A percentile compares a stretch with the other conserved stretches of the same genome.
Conservation (phyloP, 2,888 invertebrate species). For the Metallyticus violacea region DNA sequence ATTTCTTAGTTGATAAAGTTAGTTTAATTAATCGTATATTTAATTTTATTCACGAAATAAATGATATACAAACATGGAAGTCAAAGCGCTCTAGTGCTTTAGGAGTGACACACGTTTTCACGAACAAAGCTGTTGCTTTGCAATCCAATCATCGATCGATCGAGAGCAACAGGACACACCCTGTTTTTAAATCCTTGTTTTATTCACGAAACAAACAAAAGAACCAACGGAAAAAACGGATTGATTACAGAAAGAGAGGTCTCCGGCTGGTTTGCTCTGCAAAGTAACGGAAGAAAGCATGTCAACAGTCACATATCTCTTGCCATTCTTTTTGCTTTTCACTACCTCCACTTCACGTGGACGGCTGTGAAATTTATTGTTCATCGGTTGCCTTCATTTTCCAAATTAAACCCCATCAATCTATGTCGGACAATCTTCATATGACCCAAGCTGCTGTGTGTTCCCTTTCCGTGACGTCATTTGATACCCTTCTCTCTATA, state of each 20-base stretch:
- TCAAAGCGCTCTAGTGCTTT: no score
- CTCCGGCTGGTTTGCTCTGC: background rate
- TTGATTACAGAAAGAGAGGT: background rate
- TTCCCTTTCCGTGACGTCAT: no score
- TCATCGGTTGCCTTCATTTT: constrained; percentile 31
- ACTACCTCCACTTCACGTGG: background rate
- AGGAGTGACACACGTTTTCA: background rate
- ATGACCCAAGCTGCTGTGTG: background rate
- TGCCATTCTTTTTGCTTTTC: background rate
- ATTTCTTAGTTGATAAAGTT: no score
- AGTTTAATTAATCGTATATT: no score
- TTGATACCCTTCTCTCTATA: background rate
- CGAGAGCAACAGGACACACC: background rate
- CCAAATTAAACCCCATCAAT: constrained; percentile 32
- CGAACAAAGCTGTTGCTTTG: background rate
- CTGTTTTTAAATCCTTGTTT: background rate
- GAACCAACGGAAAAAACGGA: background rate
- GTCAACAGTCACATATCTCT: background rate
- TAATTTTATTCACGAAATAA: no score
- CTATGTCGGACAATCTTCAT: constrained; percentile 26
- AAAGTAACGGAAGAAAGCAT: background rate
- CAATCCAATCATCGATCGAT: background rate
- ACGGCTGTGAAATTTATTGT: constrained; percentile 23
- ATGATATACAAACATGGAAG: no score
- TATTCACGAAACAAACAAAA: background rate